Conservation (phyloP, 2,888 invertebrate species). For the Itoplectis maculator region DNA sequence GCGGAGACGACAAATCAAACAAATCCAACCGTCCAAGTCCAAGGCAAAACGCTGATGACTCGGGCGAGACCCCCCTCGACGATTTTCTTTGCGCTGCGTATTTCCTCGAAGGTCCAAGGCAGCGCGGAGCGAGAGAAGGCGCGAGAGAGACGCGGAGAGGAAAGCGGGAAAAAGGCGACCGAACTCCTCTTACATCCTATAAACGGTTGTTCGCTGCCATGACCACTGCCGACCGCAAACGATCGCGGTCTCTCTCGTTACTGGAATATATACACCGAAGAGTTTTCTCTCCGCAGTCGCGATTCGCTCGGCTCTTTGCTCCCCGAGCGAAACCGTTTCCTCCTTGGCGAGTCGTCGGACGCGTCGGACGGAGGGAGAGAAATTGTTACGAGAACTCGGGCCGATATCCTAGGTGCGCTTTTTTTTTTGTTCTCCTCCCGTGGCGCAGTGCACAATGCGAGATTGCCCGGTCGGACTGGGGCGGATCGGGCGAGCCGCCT, state of each 20-base stretch:
- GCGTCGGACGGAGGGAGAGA: neutral
- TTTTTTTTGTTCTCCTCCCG: neutral
- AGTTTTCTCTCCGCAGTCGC: conserved; percentile 7
- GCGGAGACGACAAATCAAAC: conserved; percentile 13
- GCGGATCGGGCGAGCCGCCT: neutral
- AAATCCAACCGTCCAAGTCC: neutral
- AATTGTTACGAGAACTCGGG: conserved; percentile 8
- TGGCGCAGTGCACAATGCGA: conserved; percentile 7
- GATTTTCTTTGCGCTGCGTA: conserved; percentile 8
- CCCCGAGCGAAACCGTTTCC: neutral
- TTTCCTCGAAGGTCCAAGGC: neutral
- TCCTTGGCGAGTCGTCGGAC: neutral
- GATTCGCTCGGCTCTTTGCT: neutral
- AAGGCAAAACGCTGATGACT: neutral
- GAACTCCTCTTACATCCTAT: conserved; percentile 21
- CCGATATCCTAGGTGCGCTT: neutral
- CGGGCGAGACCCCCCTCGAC: conserved; percentile 6
- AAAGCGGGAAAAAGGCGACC: neutral
- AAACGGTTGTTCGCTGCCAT: conserved; percentile 27
- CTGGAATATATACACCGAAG: conserved; percentile 2
- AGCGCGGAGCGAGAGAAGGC: too few species aligned
- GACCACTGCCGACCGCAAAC: conserved; percentile 36
- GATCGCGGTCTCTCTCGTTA: conserved; percentile 39
- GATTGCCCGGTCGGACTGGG: neutral
- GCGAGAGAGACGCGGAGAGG: too few species aligned